These are phyloP conservation scores for Lepus oiostolus DNA, from an alignment of 2,797 vertebrate species.

Conservation along the genomic window DNA sequence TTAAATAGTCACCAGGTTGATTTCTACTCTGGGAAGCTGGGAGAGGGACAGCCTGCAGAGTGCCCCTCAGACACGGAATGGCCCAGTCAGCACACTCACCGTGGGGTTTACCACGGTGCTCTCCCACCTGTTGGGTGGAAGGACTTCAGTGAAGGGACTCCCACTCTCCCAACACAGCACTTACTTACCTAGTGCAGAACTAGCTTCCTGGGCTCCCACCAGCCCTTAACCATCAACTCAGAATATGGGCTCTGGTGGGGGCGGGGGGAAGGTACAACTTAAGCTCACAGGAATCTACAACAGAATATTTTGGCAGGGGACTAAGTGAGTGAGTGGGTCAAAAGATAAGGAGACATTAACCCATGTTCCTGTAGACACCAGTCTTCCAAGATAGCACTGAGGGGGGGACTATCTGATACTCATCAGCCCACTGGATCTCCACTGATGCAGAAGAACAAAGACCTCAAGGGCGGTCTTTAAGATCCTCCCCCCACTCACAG, in stretches of 20 bases:
- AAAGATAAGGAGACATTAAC: neutral
- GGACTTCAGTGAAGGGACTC: neutral
- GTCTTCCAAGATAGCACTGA: too few relatives aligned
- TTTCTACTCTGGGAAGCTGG: neutral
- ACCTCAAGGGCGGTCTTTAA: neutral
- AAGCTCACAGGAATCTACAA: slow-evolving; percentile 30
- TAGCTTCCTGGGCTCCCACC: neutral
- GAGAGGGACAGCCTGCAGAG: neutral
- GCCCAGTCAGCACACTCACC: neutral
- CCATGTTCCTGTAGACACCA: neutral
- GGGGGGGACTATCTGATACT: neutral
- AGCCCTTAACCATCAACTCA: neutral
- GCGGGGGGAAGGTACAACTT: neutral
- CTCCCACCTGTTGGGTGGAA: neutral
- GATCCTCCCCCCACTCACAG: neutral
- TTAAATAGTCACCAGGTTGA: neutral
- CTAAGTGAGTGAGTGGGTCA: neutral
- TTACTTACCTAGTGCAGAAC: neutral
- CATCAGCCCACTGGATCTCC: neutral
- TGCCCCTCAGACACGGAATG: neutral
- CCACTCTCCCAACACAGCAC: neutral
- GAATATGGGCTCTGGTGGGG: neutral
- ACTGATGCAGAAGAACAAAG: neutral
- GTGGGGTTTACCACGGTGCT: neutral
- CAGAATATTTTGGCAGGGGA: neutral